Conservation (phyloP, 2,113 vertebrate genomes). For the Larimichthys polyactis region DNA sequence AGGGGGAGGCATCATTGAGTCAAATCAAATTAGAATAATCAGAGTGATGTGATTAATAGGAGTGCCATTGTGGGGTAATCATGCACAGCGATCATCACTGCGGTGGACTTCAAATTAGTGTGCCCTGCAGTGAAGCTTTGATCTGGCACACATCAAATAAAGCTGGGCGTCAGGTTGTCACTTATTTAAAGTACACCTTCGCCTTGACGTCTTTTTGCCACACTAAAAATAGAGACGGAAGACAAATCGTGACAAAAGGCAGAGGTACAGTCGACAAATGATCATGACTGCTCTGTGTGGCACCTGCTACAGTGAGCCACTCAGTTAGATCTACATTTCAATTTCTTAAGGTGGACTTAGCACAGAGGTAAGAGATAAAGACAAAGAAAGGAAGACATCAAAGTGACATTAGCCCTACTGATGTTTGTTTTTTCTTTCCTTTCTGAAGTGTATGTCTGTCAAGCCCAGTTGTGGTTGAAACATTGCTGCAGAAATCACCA, state of each 20-base stretch:
- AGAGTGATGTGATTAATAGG: conserved; percentile 86
- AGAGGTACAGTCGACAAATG: conserved; percentile 70
- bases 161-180: conserved; percentile 83
- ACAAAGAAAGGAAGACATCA: conserved; percentile 72
- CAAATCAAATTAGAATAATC: conserved; percentile 85
- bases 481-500: conserved; percentile 45
- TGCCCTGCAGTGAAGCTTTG: conserved; percentile 81
- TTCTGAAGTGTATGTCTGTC: conserved; percentile 60
- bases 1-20: conserved; percentile 76
- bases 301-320: conserved; percentile 66
- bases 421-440: conserved; percentile 43
- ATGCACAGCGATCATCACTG: conserved; percentile 83
- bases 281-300: conserved; percentile 65
- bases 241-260: conserved; percentile 79
- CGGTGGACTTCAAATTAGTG: conserved; percentile 84
- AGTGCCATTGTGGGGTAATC: conserved; percentile 85
- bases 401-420: conserved; percentile 70
- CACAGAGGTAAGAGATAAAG: conserved; percentile 30
- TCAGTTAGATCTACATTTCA: conserved; percentile 64
- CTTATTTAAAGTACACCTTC: conserved; percentile 83
- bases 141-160: conserved; percentile 83
- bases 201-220: conserved; percentile 77
- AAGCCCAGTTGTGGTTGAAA: conserved; percentile 52
- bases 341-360: conserved; percentile 68
- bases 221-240: conserved; percentile 76